phyloP scores from a whole-genome alignment of 2,888 invertebrate genomes.

The Frankliniella intonsa region DNA sequence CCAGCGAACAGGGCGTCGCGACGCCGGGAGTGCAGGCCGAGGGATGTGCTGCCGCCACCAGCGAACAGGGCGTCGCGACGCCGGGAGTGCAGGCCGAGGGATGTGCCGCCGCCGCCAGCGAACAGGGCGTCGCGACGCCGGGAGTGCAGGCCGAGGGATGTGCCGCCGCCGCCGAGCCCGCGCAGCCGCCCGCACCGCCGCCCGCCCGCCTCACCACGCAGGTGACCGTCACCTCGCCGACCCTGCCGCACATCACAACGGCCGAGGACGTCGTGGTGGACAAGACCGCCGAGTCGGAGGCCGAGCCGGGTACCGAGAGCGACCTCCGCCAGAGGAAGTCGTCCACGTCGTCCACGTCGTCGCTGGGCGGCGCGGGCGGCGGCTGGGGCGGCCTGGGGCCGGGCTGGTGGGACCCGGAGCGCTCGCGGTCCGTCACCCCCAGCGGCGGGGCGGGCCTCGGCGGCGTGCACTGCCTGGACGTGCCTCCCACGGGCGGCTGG shows the following conservation, averaged over 20 bases:
- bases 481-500: conserved; percentile 41
- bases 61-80: background rate
- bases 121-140: background rate
- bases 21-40: background rate
- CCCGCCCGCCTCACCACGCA: background rate
- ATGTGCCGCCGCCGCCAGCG: background rate
- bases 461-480: conserved; percentile 52
- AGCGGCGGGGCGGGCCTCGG: background rate
- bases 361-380: background rate
- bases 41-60: too few relatives aligned
- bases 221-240: conserved; percentile 20
- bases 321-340: conserved; percentile 13
- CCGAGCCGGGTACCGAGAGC: conserved; percentile 20
- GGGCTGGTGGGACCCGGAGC: conserved; percentile 30
- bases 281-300: conserved; percentile 28
- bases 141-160: background rate
- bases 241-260: background rate
- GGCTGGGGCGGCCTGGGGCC: background rate
- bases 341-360: conserved; percentile 17
- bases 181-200: background rate
- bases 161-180: background rate
- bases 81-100: background rate
- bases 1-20: background rate
- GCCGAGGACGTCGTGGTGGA: conserved; percentile 6
- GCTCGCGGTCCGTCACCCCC: conserved; percentile 26